phyloP scores from a whole-genome alignment of 2,888 invertebrate genomes.

The Stictocephala bisonia region DNA sequence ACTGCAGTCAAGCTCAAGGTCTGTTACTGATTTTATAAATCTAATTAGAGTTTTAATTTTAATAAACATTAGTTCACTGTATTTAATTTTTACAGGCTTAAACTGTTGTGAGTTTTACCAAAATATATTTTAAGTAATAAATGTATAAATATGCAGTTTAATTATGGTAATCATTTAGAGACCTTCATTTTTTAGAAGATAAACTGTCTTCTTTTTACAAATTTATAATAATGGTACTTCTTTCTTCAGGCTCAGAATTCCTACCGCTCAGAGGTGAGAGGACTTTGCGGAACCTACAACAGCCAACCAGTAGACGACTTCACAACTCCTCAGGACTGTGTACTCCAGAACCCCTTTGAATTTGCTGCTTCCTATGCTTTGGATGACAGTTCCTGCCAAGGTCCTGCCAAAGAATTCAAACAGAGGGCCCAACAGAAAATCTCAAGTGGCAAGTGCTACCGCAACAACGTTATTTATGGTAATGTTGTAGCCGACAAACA shows the following conservation, averaged over 20 bases:
- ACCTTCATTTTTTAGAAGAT: too few relatives aligned
- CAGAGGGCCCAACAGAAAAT: conserved; percentile 60
- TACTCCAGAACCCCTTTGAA: conserved; percentile 67
- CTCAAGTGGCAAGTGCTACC: conserved; percentile 50
- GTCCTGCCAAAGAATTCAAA: conserved; percentile 62
- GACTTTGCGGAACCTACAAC: conserved; percentile 75
- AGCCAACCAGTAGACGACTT: conserved; percentile 72
- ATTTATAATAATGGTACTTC: conserved; percentile 44
- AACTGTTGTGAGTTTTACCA: too few relatives aligned
- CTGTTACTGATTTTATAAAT: neutral
- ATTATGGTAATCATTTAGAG: too few relatives aligned
- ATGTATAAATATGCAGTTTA: too few relatives aligned
- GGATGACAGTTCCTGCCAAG: conserved; percentile 54
- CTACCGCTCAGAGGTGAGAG: conserved; percentile 70
- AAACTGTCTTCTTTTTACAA: too few relatives aligned
- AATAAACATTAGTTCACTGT: too few relatives aligned
- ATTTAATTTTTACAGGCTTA: too few relatives aligned
- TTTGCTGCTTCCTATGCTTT: conserved; percentile 72
- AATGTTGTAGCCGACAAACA: conserved; percentile 54
- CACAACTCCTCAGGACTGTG: conserved; percentile 69
- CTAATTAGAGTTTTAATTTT: neutral
- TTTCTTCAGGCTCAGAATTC: conserved; percentile 61
- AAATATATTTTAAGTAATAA: too few relatives aligned
- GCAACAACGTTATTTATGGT: conserved; percentile 53
- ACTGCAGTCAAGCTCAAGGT: conserved; percentile 66